Conservation (phyloP, 2,113 vertebrate species). For the Semnornis frantzii region DNA sequence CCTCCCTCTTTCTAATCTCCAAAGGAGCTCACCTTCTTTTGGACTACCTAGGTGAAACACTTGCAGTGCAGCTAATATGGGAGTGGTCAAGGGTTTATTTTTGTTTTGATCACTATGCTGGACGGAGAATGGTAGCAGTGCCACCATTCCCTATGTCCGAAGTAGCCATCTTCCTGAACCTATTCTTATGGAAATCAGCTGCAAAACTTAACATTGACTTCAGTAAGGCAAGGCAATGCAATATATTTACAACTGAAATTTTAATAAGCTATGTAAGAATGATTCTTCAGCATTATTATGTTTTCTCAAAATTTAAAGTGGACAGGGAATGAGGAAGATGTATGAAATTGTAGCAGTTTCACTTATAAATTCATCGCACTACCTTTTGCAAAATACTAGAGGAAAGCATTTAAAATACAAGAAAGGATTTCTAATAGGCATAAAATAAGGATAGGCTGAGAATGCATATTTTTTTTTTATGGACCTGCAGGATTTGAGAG, state of each 20-base stretch:
- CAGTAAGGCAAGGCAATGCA: background rate
- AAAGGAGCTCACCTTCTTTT: background rate
- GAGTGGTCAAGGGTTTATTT: background rate
- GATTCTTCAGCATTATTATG: background rate
- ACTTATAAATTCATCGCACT: background rate
- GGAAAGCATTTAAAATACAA: background rate
- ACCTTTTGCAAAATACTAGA: background rate
- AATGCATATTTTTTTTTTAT: background rate
- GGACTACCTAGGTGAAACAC: background rate
- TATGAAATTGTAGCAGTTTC: background rate
- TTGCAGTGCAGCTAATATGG: background rate
- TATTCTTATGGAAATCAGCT: rapidly evolving
- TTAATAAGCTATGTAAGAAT: background rate
- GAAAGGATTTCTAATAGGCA: background rate
- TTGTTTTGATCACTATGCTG: background rate
- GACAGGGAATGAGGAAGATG: background rate
- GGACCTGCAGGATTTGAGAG: background rate
- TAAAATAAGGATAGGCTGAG: background rate
- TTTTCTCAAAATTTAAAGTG: background rate
- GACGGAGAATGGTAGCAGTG: background rate
- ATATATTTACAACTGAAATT: background rate
- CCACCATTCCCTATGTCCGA: background rate
- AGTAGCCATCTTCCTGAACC: background rate
- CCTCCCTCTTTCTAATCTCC: background rate
- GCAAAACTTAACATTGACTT: background rate